phyloP scores from a whole-genome alignment of 2,888 invertebrate species.

The Lacanobia wlatinum region DNA sequence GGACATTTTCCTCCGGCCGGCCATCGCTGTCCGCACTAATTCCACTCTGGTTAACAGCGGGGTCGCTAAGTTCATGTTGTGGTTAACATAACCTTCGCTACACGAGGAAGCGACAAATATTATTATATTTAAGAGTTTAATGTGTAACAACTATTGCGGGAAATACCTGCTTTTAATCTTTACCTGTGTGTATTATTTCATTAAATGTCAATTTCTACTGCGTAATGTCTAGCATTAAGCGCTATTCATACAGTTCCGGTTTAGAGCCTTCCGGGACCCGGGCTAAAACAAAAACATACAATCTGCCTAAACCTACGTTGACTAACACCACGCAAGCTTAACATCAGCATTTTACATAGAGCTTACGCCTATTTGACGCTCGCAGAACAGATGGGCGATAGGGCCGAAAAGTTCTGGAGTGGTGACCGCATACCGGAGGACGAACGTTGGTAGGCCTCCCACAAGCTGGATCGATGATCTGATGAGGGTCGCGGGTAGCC shows the following conservation, averaged over 20 bases:
- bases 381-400: too few relatives aligned
- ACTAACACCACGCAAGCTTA: too few relatives aligned
- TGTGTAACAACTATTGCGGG: slow-evolving; percentile 16
- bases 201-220: not conserved
- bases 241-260: not conserved
- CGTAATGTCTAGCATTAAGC: not conserved
- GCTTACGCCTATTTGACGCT: too few relatives aligned
- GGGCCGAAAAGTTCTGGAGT: too few relatives aligned
- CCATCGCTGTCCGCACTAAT: slow-evolving; percentile 67
- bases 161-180: not conserved
- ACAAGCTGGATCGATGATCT: too few relatives aligned
- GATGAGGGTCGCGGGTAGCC: too few relatives aligned
- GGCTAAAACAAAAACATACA: not conserved
- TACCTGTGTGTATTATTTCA: slow-evolving; percentile 1
- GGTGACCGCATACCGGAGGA: too few relatives aligned
- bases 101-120: slow-evolving; percentile 67
- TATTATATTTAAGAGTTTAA: slow-evolving; percentile 46
- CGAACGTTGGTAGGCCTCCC: too few relatives aligned
- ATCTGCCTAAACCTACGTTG: too few relatives aligned
- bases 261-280: not conserved
- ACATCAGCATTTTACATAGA: too few relatives aligned
- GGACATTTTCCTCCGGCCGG: slow-evolving; percentile 51
- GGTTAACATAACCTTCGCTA: slow-evolving; percentile 67
- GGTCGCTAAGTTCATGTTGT: slow-evolving; percentile 76
- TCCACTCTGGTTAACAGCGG: slow-evolving; percentile 62